Evolutionary conservation across 2,888 invertebrate species (phyloP), one percentile per base, ranked within the genome.

Genomic region (Xylophagus ater): DNA sequence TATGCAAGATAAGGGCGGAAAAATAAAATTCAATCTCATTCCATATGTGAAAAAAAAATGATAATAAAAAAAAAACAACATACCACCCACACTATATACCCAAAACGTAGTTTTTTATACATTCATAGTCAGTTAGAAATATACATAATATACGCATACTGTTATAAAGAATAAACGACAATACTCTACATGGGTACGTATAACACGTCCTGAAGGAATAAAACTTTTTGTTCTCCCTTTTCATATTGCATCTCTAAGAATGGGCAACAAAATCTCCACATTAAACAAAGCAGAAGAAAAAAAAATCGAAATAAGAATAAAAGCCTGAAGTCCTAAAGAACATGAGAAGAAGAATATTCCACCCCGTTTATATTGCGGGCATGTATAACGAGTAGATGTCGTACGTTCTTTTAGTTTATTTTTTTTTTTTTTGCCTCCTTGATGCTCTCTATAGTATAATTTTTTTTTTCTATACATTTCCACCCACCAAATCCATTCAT

Each of bases 1-100:
- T 44, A 41, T 44, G 44, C 40, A 44, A 35, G 41, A 44, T 44
- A 41, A 44, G 44, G 44, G 44, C 40, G 41, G 44, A 39, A 44
- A 43, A 44, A 38, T 42, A 44, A 44, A 44, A 44, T 44, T 38
- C 37, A n/a, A n/a, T n/a, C n/a, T n/a, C n/a, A n/a, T n/a, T n/a
- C n/a, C n/a, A n/a, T n/a, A n/a, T n/a, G n/a, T n/a, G n/a, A n/a
- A n/a, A 31, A 31, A 31, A 37, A 37, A 37, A 37, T 37, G 37
- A 37, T 31, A 37, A 37, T 37, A 37, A 37, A 37, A 37, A 37
- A 31, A 31, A 31, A 37, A 37, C 30, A 26, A 19, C 19, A 26
- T 31, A 17, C 30, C 23, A 23, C 31, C 21, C 35, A 18, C 14
- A n/a, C 20, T 24, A 23, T 19, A 17, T 24, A 14, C 14, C 33